These are phyloP conservation scores for Danio albolineatus DNA, from an alignment of 2,797 vertebrate species.

Conservation along the genomic window DNA sequence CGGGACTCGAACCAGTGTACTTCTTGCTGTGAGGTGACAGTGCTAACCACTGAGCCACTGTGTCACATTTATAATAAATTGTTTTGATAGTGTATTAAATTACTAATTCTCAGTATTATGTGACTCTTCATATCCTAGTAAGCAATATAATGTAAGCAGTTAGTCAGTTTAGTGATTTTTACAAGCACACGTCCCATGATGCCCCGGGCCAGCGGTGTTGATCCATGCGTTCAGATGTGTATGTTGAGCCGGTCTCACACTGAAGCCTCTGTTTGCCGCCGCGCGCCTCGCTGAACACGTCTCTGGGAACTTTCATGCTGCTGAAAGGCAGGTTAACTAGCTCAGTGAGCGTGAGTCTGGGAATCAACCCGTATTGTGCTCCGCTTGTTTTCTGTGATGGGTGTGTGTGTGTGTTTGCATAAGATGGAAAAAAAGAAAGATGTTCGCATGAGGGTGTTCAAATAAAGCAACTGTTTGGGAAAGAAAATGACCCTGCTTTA, in stretches of 20 bases:
- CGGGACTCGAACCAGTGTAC: too few species aligned
- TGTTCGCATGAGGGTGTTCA: not conserved
- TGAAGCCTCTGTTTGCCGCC: slow-evolving; percentile 70
- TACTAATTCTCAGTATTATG: not conserved
- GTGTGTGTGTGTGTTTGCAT: slow-evolving; percentile 16
- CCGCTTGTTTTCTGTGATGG: not conserved
- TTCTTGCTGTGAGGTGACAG: too few species aligned
- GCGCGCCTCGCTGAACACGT: slow-evolving; percentile 59
- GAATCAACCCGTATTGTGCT: slow-evolving; percentile 5
- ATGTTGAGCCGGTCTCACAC: slow-evolving; percentile 64
- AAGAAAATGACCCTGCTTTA: not conserved
- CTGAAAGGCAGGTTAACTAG: slow-evolving; percentile 68
- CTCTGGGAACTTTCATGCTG: slow-evolving; percentile 76
- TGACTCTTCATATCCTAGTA: not conserved
- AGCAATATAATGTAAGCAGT: not conserved
- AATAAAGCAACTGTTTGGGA: slow-evolving; percentile 12
- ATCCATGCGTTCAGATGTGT: slow-evolving; percentile 6
- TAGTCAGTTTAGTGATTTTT: too few species aligned
- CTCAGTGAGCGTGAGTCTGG: slow-evolving; percentile 1
- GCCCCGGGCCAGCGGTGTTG: not conserved
- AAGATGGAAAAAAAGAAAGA: slow-evolving; percentile 1
- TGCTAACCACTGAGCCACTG: too few species aligned
- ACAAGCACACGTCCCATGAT: not conserved
- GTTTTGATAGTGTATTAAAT: too few species aligned
- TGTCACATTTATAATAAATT: too few species aligned